Evolutionary conservation across 1,140 invertebrate genomes (phyloP).

Genomic region (Berghia stephanieae): DNA sequence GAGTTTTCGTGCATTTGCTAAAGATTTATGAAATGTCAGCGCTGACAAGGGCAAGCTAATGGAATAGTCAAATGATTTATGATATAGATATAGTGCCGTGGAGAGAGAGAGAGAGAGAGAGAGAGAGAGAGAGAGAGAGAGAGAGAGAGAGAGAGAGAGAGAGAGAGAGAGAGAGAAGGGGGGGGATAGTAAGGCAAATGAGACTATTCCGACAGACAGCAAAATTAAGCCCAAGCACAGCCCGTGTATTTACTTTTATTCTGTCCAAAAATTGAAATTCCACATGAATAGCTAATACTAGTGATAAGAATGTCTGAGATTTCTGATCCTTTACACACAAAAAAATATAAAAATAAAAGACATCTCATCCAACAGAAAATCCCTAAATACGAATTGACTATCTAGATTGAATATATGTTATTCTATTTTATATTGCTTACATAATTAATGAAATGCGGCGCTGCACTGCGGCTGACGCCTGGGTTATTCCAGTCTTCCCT

Average conservation of each 20-base stretch:
- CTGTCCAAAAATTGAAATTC: background rate
- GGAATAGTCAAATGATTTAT: background rate
- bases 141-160: conserved; percentile 3
- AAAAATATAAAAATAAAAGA: background rate
- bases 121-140: conserved; percentile 11
- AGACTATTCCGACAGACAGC: background rate
- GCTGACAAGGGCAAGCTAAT: background rate
- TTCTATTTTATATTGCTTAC: too few relatives aligned
- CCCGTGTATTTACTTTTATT: too few relatives aligned
- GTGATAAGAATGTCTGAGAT: background rate
- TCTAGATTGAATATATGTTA: too few relatives aligned
- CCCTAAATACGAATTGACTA: too few relatives aligned
- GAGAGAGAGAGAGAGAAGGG: background rate
- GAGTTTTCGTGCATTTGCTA: background rate
- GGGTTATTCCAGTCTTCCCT: too few relatives aligned
- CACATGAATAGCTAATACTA: background rate
- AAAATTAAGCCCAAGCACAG: background rate
- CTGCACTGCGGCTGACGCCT: too few relatives aligned
- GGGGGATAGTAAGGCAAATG: background rate
- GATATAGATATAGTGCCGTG: background rate
- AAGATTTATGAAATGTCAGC: background rate
- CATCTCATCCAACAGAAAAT: background rate
- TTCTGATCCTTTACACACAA: background rate
- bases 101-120: background rate
- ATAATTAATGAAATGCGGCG: too few relatives aligned